Evolutionary conservation across 1,140 invertebrate genomes (phyloP), one percentile per base, ranked within the genome.

Genomic region (Stegodyphus mimosarum): DNA sequence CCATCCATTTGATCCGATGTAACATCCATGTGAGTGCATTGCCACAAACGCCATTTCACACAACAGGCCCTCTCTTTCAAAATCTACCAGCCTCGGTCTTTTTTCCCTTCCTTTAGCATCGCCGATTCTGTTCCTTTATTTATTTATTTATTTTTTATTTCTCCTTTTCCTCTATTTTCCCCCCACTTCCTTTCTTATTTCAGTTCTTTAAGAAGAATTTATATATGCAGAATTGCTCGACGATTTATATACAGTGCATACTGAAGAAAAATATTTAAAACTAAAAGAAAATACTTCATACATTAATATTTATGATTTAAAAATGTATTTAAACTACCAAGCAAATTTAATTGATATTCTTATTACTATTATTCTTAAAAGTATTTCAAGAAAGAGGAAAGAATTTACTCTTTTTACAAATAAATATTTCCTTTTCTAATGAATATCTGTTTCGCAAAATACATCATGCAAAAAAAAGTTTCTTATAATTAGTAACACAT

Each of bases 41-140:
- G 74, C 83, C 75, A 72, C 83, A 86, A 86, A 86, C 74, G 83
- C 83, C 83, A 86, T 86, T 86, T 86, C 83, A 86, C 73, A 86
- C 83, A 76, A 84, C 63, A 70, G 70, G 55, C 71, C 60, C 80
- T 83, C 71, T 84, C 71, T 84, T 84, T 84, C 81, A 69, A 75
- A 84, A 75, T 75, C 66, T 13, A 64, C 52, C 64, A 53, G 76
- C 60, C 63, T 18, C 11, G 17, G 71, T 33, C 70, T 76, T 33
- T 33, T 84, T 80, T 80, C 69, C 71, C 52, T 66, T 74, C 18
- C 70, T 51, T 86, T 75, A 74, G 53, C 53, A 17, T 18, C 93
- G 91, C 51, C 94, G 94, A 74, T 90, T 92, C 89, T 95, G 83
- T 52, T 89, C 76, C 48, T 89, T 88, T 73, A 90, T 76, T 63